A percentile compares a stretch with the other conserved stretches of the same genome.
These are phyloP conservation scores for Cololabis saira DNA, from an alignment of 2,113 vertebrate species.

Conservation along the genomic window DNA sequence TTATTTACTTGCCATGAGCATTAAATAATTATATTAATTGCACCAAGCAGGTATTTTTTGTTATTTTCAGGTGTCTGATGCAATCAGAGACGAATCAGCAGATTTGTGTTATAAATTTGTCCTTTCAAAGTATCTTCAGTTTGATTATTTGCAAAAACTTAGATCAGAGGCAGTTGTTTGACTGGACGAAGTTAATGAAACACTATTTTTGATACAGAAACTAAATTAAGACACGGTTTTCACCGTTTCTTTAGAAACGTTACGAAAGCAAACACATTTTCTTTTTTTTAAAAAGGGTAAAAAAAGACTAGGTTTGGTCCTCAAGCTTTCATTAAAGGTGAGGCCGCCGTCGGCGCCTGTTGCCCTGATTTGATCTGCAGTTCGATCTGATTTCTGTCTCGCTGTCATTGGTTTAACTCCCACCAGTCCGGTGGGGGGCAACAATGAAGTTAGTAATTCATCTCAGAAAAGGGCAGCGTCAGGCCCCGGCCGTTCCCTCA, in stretches of 20 bases:
- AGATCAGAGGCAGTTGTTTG: too few species aligned
- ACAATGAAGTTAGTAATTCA: conserved; percentile 70
- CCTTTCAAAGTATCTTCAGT: too few species aligned
- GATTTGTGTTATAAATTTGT: too few species aligned
- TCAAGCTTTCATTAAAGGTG: conserved; percentile 51
- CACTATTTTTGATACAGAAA: too few species aligned
- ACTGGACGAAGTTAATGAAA: too few species aligned
- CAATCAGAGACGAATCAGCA: too few species aligned
- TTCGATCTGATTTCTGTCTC: conserved; percentile 71
- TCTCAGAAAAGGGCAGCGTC: conserved; percentile 69
- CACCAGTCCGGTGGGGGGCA: conserved; percentile 54
- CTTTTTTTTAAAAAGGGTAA: background rate
- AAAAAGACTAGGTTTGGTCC: conserved; percentile 4
- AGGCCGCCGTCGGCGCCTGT: conserved; percentile 54
- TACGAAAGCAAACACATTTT: background rate
- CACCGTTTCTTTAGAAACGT: background rate
- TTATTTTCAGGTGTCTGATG: too few species aligned
- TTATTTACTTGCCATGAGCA: too few species aligned
- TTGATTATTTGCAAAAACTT: too few species aligned
- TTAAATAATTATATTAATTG: too few species aligned
- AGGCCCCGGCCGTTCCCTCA: conserved; percentile 52
- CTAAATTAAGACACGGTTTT: background rate
- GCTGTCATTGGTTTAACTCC: conserved; percentile 64
- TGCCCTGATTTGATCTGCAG: conserved; percentile 62
- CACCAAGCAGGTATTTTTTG: too few species aligned